Evolutionary conservation across 2,888 invertebrate genomes (phyloP).

Genomic region (Colostygia pectinataria): DNA sequence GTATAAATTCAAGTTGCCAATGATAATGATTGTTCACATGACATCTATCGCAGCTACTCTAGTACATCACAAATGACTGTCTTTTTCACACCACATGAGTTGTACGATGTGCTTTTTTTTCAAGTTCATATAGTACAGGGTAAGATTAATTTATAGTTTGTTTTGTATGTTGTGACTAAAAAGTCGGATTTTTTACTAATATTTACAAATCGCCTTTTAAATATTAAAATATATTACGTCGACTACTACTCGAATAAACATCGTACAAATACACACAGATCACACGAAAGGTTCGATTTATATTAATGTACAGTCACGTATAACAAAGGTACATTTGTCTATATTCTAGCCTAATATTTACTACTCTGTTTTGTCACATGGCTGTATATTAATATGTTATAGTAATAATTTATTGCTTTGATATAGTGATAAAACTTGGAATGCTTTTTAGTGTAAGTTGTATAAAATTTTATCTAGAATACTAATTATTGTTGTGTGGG

Average conservation of each 20-base stretch:
- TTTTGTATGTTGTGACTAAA: conserved; percentile 13
- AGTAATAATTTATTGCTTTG: conserved; percentile 8
- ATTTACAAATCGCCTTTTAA: conserved; percentile 3
- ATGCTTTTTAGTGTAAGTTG: conserved; percentile 11
- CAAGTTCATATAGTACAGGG: conserved; percentile 20
- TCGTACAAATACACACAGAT: conserved; percentile 21
- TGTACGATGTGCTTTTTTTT: conserved; percentile 31
- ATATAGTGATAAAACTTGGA: conserved; percentile 6
- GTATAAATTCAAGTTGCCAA: not conserved
- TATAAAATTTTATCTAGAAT: conserved; percentile 18
- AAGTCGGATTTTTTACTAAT: conserved; percentile 15
- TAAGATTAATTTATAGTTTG: conserved; percentile 17
- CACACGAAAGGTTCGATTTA: conserved; percentile 7
- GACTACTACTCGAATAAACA: conserved; percentile 24
- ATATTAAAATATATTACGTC: not conserved
- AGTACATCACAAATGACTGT: conserved; percentile 9
- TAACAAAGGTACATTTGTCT: not conserved
- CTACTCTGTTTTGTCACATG: not conserved
- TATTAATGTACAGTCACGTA: conserved; percentile 7
- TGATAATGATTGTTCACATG: not conserved
- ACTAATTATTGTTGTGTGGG: conserved; percentile 25
- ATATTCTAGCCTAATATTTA: too few relatives aligned
- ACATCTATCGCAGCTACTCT: conserved; percentile 2
- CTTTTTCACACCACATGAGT: conserved; percentile 23
- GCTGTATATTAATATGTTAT: conserved; percentile 8